Evolutionary conservation across 1,140 invertebrate species (phyloP).

Genomic region (Stegodyphus dumicola): DNA sequence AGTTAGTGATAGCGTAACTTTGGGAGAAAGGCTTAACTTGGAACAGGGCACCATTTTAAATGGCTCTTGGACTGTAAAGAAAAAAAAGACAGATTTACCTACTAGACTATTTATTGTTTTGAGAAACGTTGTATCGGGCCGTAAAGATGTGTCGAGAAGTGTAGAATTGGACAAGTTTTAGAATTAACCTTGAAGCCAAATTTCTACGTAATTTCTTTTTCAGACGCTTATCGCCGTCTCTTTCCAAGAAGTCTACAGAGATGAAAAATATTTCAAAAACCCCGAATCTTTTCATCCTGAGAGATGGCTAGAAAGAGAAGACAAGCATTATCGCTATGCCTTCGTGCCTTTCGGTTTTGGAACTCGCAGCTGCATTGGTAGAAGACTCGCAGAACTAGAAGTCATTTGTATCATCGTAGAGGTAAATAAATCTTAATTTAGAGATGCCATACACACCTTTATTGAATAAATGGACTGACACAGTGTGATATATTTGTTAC

Average conservation of each 20-base stretch:
- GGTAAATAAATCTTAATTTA: not conserved
- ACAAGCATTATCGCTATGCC: constrained; percentile 67
- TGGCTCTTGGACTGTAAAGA: too few relatives aligned
- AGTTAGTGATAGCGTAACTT: too few relatives aligned
- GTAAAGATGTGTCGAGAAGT: too few relatives aligned
- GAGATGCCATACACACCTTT: not conserved
- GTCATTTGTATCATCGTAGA: constrained; percentile 16
- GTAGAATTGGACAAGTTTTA: too few relatives aligned
- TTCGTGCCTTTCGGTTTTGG: constrained; percentile 75
- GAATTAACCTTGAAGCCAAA: too few relatives aligned
- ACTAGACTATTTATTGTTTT: too few relatives aligned
- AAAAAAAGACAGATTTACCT: too few relatives aligned
- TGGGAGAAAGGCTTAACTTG: too few relatives aligned
- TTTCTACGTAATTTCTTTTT: not conserved
- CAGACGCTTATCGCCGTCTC: not conserved
- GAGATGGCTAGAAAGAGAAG: constrained; percentile 40
- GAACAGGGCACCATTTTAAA: too few relatives aligned
- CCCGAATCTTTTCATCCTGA: constrained; percentile 69
- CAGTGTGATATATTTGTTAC: too few relatives aligned
- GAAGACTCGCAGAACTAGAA: constrained; percentile 59
- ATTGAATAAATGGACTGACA: too few relatives aligned
- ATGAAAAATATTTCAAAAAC: constrained; percentile 66
- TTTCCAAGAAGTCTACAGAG: not conserved
- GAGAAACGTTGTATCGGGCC: too few relatives aligned
- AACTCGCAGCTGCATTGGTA: constrained; percentile 72